Conservation (phyloP, 2,888 invertebrate species). For the Agrotis segetum region DNA sequence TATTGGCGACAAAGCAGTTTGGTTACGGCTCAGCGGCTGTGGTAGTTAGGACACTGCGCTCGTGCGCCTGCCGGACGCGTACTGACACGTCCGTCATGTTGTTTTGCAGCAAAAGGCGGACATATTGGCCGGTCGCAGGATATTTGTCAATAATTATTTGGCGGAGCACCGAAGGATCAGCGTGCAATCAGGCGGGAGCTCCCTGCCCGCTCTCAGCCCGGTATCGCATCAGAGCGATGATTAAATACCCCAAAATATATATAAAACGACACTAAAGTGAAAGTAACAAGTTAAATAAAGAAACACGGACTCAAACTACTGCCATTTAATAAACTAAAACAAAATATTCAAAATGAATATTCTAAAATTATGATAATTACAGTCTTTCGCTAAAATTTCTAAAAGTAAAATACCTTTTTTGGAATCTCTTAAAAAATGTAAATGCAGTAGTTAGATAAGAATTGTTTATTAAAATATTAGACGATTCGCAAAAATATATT, state of each 20-base stretch:
- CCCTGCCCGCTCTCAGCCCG: constrained; percentile 89
- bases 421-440: constrained; percentile 73
- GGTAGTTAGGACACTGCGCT: constrained; percentile 53
- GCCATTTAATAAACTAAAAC: constrained; percentile 72
- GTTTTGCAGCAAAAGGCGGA: constrained; percentile 91
- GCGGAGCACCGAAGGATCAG: constrained; percentile 91
- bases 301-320: constrained; percentile 67
- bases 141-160: constrained; percentile 92
- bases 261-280: constrained; percentile 57
- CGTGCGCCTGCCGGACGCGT: constrained; percentile 69
- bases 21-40: constrained; percentile 67
- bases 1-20: constrained; percentile 83
- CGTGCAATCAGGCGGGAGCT: constrained; percentile 90
- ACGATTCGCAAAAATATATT: constrained; percentile 80
- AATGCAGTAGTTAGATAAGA: constrained; percentile 78
- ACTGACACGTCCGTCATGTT: constrained; percentile 86
- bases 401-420: constrained; percentile 56
- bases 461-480: constrained; percentile 76
- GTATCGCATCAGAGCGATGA: constrained; percentile 90
- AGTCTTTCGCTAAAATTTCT: constrained; percentile 62
- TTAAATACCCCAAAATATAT: constrained; percentile 74
- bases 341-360: constrained; percentile 59
- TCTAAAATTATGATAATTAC: constrained; percentile 58
- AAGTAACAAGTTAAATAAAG: constrained; percentile 49
- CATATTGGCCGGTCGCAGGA: constrained; percentile 91